Percentiles rank a stretch among this genome's conserved stretches.
Evolutionary conservation across 2,113 vertebrate genomes (phyloP).

Genomic region (Bubo bubo): DNA sequence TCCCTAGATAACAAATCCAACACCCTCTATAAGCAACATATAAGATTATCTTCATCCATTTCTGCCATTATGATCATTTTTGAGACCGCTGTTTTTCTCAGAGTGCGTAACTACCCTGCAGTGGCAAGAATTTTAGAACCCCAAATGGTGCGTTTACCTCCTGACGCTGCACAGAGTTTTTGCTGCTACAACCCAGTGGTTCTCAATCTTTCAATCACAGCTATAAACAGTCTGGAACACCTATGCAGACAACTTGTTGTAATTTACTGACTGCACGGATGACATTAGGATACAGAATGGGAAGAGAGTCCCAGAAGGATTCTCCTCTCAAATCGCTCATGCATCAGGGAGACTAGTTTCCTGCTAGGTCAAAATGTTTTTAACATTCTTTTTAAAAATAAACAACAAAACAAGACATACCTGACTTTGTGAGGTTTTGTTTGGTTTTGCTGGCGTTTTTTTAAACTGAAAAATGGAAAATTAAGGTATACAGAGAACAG

Average conservation of each 20-base stretch:
- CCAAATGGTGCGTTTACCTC: not conserved
- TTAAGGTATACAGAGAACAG: not conserved
- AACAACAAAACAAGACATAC: not conserved
- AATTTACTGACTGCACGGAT: not conserved
- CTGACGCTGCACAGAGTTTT: not conserved
- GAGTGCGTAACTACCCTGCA: not conserved
- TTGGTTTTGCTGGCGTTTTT: not conserved
- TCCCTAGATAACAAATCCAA: not conserved
- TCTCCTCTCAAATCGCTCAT: not conserved
- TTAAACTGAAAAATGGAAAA: not conserved
- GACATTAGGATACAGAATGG: not conserved
- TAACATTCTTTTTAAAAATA: not conserved
- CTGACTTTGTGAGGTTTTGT: not conserved
- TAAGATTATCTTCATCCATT: rapidly evolving
- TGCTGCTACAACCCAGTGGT: not conserved
- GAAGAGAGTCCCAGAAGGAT: not conserved
- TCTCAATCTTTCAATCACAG: not conserved
- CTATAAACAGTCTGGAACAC: not conserved
- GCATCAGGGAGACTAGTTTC: not conserved
- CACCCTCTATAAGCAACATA: not conserved
- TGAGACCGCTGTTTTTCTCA: not conserved
- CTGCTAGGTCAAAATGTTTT: not conserved
- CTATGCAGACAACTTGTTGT: not conserved
- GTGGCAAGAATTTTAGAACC: not conserved
- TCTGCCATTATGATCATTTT: not conserved